Evolutionary conservation across 2,113 vertebrate species (phyloP).

Genomic region (Oriolus oriolus): DNA sequence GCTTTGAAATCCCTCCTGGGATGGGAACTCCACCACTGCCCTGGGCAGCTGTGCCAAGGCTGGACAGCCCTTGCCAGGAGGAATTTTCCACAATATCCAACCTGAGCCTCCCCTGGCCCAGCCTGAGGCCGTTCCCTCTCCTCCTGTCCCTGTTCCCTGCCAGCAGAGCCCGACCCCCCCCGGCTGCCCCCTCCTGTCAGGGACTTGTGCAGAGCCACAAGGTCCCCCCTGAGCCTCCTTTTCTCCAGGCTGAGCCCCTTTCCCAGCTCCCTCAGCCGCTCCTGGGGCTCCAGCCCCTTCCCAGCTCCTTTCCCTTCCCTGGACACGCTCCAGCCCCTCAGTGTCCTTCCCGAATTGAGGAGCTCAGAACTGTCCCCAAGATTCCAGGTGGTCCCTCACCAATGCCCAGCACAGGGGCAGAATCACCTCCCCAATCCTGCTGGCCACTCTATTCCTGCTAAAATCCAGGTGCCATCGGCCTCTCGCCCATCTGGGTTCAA

Average conservation of each 20-base stretch:
- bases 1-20: neutral
- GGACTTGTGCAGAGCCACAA: neutral
- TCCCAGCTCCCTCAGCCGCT: neutral
- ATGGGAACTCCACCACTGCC: fast-evolving
- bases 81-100: fast-evolving
- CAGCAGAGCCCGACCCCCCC: neutral
- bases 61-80: fast-evolving
- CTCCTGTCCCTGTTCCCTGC: neutral
- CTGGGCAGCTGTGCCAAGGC: neutral
- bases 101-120: fast-evolving
- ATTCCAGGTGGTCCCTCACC: neutral
- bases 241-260: neutral
- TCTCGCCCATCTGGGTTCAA: neutral
- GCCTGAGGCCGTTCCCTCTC: neutral
- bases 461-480: neutral
- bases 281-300: neutral
- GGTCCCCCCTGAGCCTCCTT: neutral
- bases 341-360: neutral
- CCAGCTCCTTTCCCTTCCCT: neutral
- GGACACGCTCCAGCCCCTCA: neutral
- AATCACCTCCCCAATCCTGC: neutral
- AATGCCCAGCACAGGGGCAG: neutral
- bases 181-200: neutral
- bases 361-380: neutral
- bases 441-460: neutral